Base-by-base conservation (phyloP, 1,140 invertebrate genomes). In the Homalodisca vitripennis region DNA sequence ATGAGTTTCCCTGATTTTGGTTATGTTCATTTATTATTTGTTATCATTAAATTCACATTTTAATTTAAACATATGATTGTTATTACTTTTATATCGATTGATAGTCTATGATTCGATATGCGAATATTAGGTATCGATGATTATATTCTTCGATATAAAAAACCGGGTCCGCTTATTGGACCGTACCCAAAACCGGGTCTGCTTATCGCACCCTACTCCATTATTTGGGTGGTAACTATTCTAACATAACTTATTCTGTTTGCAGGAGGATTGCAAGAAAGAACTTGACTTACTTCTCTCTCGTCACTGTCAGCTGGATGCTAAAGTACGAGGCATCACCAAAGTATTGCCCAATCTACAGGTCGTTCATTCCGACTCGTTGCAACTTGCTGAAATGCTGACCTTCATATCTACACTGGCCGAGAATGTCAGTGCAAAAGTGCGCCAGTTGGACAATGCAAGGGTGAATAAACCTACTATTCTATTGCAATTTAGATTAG, bases 381-480 rank as follows among this genome's bases (percentile, higher is more conserved):
- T 89, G 72, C 88, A 92, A 72, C 82, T 95, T n/a, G 84, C 87
- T n/a, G 84, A 85, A 66, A 92, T 93, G 83, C 93, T 96, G 48
- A 83, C 87, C n/a, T 89, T 89, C 76, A 97, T 97, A 1, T 94
- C 95, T 48, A 85, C 87, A 31, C 82, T 98, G 62, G 95, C 96
- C 1, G 92, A 95, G 77, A 95, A 95, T 81, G 95, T 98, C 22
- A 98, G 95, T 78, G 91, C 92, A 30, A 98, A 98, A 91, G 97
- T 99, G 13, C 86, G 95, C 55, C 90, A 94, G 69, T 80, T 99
- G 26, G 98, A 99, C 83, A 82, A 93, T 57, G 95, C 95, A 0
- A 92, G 98, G 78, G 94, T 80, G 72, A 51, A 66, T 53, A 14
- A 12, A 41, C 6, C 34, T 41, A 41, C 17, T 6, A 41, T 10